These are phyloP conservation scores for Schizotus pectinicornis DNA, from an alignment of 2,888 invertebrate species.

Conservation along the genomic window DNA sequence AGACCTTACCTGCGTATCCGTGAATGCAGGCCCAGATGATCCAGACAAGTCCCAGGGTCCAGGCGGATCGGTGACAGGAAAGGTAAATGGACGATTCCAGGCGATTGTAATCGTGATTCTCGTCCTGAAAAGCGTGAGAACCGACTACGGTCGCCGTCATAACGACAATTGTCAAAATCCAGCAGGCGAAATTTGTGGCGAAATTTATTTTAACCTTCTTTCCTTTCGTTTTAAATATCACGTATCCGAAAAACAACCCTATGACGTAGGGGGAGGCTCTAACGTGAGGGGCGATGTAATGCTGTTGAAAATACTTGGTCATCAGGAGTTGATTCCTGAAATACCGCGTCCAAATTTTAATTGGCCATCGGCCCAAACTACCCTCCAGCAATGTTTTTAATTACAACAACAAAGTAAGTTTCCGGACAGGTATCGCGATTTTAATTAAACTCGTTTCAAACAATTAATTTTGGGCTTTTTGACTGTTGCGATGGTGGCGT, in stretches of 20 bases:
- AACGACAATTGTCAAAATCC: constrained; percentile 39
- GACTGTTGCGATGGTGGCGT: too few relatives aligned
- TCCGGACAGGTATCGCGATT: too few relatives aligned
- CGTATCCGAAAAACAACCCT: constrained; percentile 52
- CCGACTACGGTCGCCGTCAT: constrained; percentile 45
- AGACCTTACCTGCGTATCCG: constrained; percentile 14
- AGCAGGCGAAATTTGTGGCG: constrained; percentile 38
- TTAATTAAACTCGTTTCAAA: neutral
- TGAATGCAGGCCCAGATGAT: constrained; percentile 53
- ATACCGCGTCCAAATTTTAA: constrained; percentile 6
- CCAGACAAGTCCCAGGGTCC: constrained; percentile 61
- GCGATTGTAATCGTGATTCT: constrained; percentile 51
- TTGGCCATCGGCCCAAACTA: too few relatives aligned
- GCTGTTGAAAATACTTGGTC: constrained; percentile 43
- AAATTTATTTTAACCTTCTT: constrained; percentile 40
- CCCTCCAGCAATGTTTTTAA: too few relatives aligned
- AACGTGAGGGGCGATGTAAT: constrained; percentile 52
- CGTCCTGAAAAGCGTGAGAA: constrained; percentile 47
- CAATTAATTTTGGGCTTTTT: neutral
- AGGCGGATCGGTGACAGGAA: constrained; percentile 56
- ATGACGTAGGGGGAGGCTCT: constrained; percentile 52
- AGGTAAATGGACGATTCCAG: constrained; percentile 57
- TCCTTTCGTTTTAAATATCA: constrained; percentile 45
- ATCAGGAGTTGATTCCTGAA: constrained; percentile 43
- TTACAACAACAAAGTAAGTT: too few relatives aligned